phyloP scores from a whole-genome alignment of 2,797 vertebrate genomes.

The Diplodus sargus region DNA sequence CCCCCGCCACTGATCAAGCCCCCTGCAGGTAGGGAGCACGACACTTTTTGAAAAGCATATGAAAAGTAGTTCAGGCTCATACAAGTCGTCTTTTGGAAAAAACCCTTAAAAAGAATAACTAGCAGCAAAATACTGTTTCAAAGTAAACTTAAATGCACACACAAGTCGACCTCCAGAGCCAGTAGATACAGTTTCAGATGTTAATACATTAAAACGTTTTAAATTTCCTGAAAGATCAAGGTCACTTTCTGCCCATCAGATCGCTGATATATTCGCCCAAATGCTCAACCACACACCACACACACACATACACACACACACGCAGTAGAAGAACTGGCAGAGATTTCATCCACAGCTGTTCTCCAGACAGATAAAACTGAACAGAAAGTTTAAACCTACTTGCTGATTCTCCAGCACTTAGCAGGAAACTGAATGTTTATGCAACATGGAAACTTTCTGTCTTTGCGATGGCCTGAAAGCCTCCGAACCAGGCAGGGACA shows the following conservation, averaged over 20 bases:
- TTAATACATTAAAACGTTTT: slow-evolving; percentile 23
- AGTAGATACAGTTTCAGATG: background rate
- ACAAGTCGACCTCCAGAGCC: slow-evolving; percentile 8
- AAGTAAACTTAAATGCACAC: background rate
- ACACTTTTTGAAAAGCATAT: slow-evolving; percentile 26
- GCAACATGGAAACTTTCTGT: slow-evolving; percentile 39
- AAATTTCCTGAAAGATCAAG: slow-evolving; percentile 45
- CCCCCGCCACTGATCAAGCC: slow-evolving; percentile 97
- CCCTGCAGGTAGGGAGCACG: slow-evolving; percentile 90
- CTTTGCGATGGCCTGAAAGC: slow-evolving; percentile 32
- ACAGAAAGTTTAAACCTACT: slow-evolving; percentile 38
- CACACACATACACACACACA: slow-evolving; percentile 1
- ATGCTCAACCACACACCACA: slow-evolving; percentile 10
- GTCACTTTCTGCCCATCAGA: slow-evolving; percentile 31
- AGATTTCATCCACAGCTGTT: slow-evolving; percentile 43
- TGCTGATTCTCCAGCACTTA: slow-evolving; percentile 41
- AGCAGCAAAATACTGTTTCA: background rate
- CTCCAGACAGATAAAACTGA: slow-evolving; percentile 12
- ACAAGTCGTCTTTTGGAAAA: slow-evolving; percentile 1
- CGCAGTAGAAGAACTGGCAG: slow-evolving; percentile 14
- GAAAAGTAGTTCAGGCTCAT: slow-evolving; percentile 13
- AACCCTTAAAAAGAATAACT: background rate
- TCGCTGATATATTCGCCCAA: slow-evolving; percentile 23
- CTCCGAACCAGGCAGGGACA: slow-evolving; percentile 48
- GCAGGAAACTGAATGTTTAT: slow-evolving; percentile 36